These are phyloP conservation scores for Antedon mediterranea DNA, from an alignment of 53 echinoderm and acorn worm genomes.

Conservation along the genomic window DNA sequence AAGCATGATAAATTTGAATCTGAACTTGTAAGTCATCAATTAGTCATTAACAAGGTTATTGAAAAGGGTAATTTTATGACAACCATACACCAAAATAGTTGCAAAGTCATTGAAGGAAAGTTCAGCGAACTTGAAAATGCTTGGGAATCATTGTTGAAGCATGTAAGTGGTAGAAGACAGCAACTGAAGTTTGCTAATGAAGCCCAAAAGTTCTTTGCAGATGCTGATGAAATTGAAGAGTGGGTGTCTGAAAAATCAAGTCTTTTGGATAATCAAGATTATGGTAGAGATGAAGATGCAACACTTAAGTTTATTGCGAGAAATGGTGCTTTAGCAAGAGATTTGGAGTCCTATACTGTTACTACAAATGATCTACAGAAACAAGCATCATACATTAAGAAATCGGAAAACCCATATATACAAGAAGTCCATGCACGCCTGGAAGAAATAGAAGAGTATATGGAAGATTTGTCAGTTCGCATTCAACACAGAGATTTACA, in stretches of 20 bases:
- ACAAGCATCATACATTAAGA: constrained; percentile 28
- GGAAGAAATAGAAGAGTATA: constrained; percentile 37
- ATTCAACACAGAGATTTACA: constrained; percentile 19
- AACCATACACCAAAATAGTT: constrained; percentile 43
- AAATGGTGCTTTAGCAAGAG: constrained; percentile 51
- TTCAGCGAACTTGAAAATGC: constrained; percentile 45
- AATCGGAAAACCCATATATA: constrained; percentile 33
- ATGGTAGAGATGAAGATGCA: constrained; percentile 78
- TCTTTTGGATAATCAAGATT: constrained; percentile 34
- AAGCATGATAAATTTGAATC: constrained; percentile 79
- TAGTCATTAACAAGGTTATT: constrained; percentile 50
- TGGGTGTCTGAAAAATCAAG: constrained; percentile 74
- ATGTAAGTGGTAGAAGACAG: constrained; percentile 37
- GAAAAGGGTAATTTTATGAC: constrained; percentile 44
- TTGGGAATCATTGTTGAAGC: constrained; percentile 59
- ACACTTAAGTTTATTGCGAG: constrained; percentile 63
- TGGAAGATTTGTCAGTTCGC: constrained; percentile 22
- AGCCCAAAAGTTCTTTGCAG: constrained; percentile 72
- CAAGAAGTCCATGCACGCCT: constrained; percentile 11
- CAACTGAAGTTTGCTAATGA: constrained; percentile 53
- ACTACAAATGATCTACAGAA: constrained; percentile 35
- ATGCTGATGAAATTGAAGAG: constrained; percentile 65
- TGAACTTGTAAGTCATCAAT: constrained; percentile 62
- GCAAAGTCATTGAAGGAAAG: constrained; percentile 36
- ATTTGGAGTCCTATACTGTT: constrained; percentile 59